Evolutionary conservation across 2,797 vertebrate genomes (phyloP).

Genomic region (Bothrops alternatus): DNA sequence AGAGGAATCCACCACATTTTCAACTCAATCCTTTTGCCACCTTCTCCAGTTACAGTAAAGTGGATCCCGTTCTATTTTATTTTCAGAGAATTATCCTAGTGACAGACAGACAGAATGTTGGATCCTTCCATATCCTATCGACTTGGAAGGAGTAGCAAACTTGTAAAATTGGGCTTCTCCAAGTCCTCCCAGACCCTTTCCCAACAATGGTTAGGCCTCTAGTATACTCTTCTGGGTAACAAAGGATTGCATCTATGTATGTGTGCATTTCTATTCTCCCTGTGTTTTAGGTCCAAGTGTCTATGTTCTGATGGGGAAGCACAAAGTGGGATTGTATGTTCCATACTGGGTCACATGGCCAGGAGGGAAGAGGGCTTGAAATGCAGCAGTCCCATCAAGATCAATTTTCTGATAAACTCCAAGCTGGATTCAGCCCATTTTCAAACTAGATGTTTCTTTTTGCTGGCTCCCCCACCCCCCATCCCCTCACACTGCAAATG

Average conservation of each 20-base stretch:
- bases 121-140: not conserved
- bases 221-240: not conserved
- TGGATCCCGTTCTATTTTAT: not conserved
- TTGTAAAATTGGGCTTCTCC: not conserved
- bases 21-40: not conserved
- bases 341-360: not conserved
- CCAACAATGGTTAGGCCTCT: not conserved
- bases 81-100: not conserved
- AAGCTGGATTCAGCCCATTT: not conserved
- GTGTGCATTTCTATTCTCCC: not conserved
- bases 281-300: not conserved
- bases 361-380: not conserved
- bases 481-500: not conserved
- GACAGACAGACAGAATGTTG: not conserved
- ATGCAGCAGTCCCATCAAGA: not conserved
- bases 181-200: not conserved
- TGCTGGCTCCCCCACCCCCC: not conserved
- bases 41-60: not conserved
- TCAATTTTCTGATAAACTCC: not conserved
- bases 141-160: not conserved
- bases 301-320: not conserved
- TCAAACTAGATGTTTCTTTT: not conserved
- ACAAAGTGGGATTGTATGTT: not conserved
- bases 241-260: not conserved
- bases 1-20: not conserved